Conservation (phyloP, 2,797 vertebrate species). For the Pseudochirops corinnae region DNA sequence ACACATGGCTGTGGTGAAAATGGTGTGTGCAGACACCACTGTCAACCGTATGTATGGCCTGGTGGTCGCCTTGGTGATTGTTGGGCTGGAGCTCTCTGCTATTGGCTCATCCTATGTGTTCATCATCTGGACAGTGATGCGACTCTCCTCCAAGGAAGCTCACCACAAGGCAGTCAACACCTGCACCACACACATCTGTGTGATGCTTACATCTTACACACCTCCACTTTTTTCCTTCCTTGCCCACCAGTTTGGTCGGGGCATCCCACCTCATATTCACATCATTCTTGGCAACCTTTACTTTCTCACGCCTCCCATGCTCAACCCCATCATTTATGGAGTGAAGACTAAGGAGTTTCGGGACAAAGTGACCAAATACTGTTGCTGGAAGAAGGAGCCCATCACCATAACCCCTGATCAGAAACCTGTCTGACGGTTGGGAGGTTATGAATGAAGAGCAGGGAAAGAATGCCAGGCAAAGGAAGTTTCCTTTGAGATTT, state of each 20-base stretch:
- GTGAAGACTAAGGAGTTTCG: constrained; percentile 77
- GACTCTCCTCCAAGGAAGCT: constrained; percentile 72
- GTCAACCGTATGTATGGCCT: constrained; percentile 74
- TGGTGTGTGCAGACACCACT: constrained; percentile 74
- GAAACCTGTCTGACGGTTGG: constrained; percentile 54
- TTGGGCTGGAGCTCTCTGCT: constrained; percentile 66
- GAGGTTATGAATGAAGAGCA: not conserved
- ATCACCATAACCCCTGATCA: not conserved
- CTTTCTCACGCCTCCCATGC: constrained; percentile 76
- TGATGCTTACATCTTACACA: constrained; percentile 76
- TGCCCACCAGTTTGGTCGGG: constrained; percentile 68
- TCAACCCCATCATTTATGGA: constrained; percentile 79
- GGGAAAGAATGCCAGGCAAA: not conserved
- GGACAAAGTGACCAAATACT: constrained; percentile 67
- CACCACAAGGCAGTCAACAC: constrained; percentile 77
- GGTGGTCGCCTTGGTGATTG: constrained; percentile 69
- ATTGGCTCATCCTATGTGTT: constrained; percentile 76
- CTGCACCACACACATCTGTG: constrained; percentile 77
- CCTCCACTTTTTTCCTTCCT: constrained; percentile 77
- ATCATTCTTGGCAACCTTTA: constrained; percentile 79
- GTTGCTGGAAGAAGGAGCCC: constrained; percentile 15
- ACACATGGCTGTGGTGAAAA: constrained; percentile 80
- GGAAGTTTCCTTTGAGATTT: not conserved
- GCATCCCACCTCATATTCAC: constrained; percentile 67
- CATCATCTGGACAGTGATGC: constrained; percentile 70